A percentile compares a stretch with the other conserved stretches of the same genome.
These are phyloP conservation scores for Bombycilla garrulus DNA, from an alignment of 2,113 vertebrate species.

Conservation along the genomic window DNA sequence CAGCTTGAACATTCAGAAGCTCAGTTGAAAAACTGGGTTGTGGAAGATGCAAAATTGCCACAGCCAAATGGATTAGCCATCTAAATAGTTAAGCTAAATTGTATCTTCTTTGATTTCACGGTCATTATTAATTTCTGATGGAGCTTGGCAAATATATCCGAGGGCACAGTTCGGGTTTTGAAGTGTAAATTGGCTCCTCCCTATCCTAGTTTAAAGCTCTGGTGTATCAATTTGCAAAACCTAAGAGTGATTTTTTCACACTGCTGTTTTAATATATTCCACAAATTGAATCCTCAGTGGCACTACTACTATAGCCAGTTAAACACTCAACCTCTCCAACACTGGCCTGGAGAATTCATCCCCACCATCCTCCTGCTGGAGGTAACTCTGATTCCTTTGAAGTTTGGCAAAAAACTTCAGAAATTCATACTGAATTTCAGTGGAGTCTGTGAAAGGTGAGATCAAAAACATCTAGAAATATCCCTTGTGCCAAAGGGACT, in stretches of 20 bases:
- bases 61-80: neutral
- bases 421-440: neutral
- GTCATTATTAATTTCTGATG: slow-evolving; percentile 2
- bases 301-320: neutral
- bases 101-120: slow-evolving; percentile 7
- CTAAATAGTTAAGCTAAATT: slow-evolving; percentile 1
- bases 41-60: neutral
- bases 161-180: neutral
- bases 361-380: fast-evolving
- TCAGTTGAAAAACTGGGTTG: neutral
- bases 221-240: neutral
- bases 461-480: neutral
- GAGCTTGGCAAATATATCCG: neutral
- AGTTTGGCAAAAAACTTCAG: neutral
- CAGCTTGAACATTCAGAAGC: neutral
- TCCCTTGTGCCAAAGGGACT: neutral
- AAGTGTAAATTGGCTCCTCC: slow-evolving; percentile 39
- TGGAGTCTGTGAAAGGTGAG: neutral
- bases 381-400: neutral
- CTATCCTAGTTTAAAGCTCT: neutral
- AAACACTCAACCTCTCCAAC: neutral
- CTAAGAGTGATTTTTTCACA: neutral
- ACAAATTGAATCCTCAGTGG: neutral
- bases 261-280: neutral
- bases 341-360: neutral